phyloP scores from a whole-genome alignment of 2,888 invertebrate species.

The Clistopyga incitator region DNA sequence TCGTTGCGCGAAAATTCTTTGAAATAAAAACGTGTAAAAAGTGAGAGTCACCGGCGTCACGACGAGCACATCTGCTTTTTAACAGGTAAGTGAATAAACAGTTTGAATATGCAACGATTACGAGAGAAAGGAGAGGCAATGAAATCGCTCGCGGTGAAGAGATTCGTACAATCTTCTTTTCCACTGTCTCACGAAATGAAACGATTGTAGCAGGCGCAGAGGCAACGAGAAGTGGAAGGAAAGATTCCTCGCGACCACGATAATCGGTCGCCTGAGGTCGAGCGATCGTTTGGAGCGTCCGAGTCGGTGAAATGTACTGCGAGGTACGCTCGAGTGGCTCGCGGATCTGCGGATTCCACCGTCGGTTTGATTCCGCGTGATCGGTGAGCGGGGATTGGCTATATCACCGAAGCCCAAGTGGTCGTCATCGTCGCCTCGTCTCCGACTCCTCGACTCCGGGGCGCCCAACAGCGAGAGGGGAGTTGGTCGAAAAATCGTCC shows the following conservation, averaged over 20 bases:
- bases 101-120: neutral
- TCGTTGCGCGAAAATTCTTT: neutral
- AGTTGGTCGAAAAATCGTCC: conserved; percentile 62
- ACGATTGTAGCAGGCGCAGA: neutral
- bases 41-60: neutral
- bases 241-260: neutral
- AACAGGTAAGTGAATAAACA: conserved; percentile 21
- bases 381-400: conserved; percentile 49
- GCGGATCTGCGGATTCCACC: conserved; percentile 48
- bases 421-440: conserved; percentile 53
- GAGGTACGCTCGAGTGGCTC: conserved; percentile 22
- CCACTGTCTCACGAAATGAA: neutral
- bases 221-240: conserved; percentile 1
- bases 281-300: neutral
- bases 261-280: conserved; percentile 7
- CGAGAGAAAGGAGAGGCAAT: neutral
- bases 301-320: conserved; percentile 17
- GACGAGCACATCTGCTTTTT: neutral
- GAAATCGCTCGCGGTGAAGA: neutral
- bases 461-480: conserved; percentile 37
- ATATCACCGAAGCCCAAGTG: conserved; percentile 30
- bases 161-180: neutral
- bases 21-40: conserved; percentile 4
- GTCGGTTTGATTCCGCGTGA: conserved; percentile 57
- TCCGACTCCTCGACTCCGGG: conserved; percentile 3